phyloP scores from a whole-genome alignment of 2,797 vertebrate genomes.

The Coendou prehensilis region DNA sequence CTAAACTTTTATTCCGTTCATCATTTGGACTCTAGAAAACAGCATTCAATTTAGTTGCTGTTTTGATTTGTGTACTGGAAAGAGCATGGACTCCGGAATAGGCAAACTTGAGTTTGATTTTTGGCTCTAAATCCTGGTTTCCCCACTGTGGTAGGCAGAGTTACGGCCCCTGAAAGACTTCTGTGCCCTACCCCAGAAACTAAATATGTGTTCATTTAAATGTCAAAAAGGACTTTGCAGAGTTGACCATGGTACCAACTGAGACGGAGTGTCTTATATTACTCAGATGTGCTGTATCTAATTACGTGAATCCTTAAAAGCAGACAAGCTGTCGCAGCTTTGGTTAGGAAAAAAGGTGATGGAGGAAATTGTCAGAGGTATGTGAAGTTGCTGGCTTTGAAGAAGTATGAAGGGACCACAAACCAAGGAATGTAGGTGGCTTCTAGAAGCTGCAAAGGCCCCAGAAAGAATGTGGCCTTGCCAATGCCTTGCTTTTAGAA shows the following conservation, averaged over 20 bases:
- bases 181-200: not conserved
- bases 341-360: not conserved
- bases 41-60: not conserved
- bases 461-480: not conserved
- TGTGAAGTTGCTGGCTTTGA: not conserved
- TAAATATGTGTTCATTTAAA: not conserved
- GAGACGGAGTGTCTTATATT: not conserved
- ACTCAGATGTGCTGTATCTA: not conserved
- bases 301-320: not conserved
- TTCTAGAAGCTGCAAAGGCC: not conserved
- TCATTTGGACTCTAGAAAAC: constrained; percentile 19
- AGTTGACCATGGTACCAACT: not conserved
- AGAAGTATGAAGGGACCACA: not conserved
- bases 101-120: not conserved
- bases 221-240: not conserved
- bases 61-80: not conserved
- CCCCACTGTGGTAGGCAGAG: not conserved
- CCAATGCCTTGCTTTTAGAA: not conserved
- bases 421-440: not conserved
- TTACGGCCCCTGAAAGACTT: not conserved
- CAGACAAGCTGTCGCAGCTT: not conserved
- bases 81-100: not conserved
- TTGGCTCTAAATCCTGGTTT: not conserved
- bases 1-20: not conserved
- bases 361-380: not conserved